Percentiles rank a stretch among this genome's conserved stretches.
Conservation (phyloP, 2,888 invertebrate species). For the Tiphia femorata region DNA sequence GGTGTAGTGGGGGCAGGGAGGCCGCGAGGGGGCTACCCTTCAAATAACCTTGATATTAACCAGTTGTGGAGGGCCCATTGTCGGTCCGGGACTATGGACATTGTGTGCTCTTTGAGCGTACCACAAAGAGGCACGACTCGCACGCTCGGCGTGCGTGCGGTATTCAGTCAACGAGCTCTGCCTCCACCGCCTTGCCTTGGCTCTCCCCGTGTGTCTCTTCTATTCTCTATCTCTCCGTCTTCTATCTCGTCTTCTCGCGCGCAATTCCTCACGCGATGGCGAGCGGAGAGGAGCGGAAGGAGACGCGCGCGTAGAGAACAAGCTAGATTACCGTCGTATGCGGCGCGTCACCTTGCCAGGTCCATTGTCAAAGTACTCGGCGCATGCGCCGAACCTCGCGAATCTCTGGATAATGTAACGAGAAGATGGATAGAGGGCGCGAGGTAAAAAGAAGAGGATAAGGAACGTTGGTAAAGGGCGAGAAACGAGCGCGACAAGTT, state of each 20-base stretch:
- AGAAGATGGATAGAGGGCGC: neutral
- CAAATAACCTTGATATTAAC: slow-evolving; percentile 63
- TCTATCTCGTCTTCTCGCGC: neutral
- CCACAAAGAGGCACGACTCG: slow-evolving; percentile 52
- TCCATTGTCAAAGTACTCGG: too few species aligned
- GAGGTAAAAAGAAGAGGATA: neutral
- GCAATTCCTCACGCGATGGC: neutral
- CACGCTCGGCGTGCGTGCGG: slow-evolving; percentile 47
- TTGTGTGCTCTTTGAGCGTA: slow-evolving; percentile 60
- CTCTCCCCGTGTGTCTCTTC: neutral
- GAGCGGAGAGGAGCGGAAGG: neutral
- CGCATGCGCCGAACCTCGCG: too few species aligned
- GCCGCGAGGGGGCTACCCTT: slow-evolving; percentile 49
- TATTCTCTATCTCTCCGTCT: neutral
- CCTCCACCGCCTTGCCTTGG: slow-evolving; percentile 21
- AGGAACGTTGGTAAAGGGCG: too few species aligned
- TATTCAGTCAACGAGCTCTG: slow-evolving; percentile 44
- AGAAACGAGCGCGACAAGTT: too few species aligned
- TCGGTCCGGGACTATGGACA: slow-evolving; percentile 57
- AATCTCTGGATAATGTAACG: neutral
- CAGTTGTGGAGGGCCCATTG: slow-evolving; percentile 60
- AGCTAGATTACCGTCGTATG: too few species aligned
- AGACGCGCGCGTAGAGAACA: too few species aligned
- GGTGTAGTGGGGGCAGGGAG: slow-evolving; percentile 22
- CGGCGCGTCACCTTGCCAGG: too few species aligned